These are phyloP conservation scores for Streptopelia turtur DNA, from an alignment of 2,797 vertebrate species.

Conservation along the genomic window DNA sequence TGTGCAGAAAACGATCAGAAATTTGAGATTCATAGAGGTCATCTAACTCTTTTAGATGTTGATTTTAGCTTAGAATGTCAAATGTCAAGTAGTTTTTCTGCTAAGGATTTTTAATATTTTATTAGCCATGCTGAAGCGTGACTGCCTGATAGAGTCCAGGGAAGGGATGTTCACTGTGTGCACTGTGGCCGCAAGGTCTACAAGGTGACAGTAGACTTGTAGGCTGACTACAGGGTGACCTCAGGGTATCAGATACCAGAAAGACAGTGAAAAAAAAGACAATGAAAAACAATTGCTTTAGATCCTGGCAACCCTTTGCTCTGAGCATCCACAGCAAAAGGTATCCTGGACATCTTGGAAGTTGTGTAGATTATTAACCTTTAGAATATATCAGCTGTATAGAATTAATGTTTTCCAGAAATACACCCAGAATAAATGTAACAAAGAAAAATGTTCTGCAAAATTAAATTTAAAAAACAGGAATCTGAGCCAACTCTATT, in stretches of 20 bases:
- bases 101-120: not conserved
- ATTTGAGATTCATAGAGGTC: not conserved
- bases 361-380: not conserved
- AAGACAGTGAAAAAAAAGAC: not conserved
- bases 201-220: not conserved
- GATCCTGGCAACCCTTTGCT: not conserved
- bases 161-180: not conserved
- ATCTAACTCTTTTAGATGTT: not conserved
- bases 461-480: not conserved
- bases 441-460: not conserved
- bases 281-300: not conserved
- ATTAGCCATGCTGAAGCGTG: not conserved
- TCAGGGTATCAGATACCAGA: not conserved
- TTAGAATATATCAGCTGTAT: not conserved
- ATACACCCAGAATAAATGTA: not conserved
- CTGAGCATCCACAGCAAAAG: not conserved
- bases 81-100: not conserved
- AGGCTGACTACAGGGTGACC: not conserved
- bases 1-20: not conserved
- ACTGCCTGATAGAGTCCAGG: not conserved
- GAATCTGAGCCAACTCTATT: not conserved
- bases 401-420: not conserved
- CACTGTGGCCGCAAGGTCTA: not conserved
- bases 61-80: not conserved
- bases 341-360: not conserved